Base-by-base conservation (phyloP, 1,140 invertebrate species). In the Micrasema longulum region DNA sequence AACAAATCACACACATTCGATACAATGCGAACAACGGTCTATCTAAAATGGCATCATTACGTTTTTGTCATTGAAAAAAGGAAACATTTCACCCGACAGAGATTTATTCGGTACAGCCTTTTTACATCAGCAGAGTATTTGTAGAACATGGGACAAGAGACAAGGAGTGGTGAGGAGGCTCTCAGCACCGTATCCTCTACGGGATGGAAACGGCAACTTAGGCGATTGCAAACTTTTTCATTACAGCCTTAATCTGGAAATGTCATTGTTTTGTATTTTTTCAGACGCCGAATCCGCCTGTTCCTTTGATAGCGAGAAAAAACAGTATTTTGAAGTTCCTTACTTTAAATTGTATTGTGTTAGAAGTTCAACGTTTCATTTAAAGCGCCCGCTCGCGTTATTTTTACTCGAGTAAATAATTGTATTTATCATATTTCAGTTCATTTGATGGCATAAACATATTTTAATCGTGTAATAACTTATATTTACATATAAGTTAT, bases 211-310 rank as follows among this genome's bases (percentile, higher is more conserved):
- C 38, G 22, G 43, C 36, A 64, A 64, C 60, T 64, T 48, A 18
- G 60, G 20, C 60, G 60, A 64, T 64, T 64, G 9, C 41, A 14
- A 64, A 64, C 60, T 64, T 64, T 64, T 64, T 64, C 60, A 64
- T 64, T 64, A 64, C 16, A 64, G 41, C 60, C 60, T 64, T 64
- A 64, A 64, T 64, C 60, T 63, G 60, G 60, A 35, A 64, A 48
- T 64, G 60, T 64, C 60, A 64, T 64, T 64, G 60, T 64, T 64
- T 64, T 47, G 22, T 64, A 64, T 64, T 64, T 64, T 64, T 47
- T 14, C 31, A 12, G 26, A 16, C 55, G 55, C 55, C 36, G 35
- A 52, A 20, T 52, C 9, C 23, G 50, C 23, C 36, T 12, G 55
- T 35, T 31, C 18, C 55, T 35, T 31, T 7, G 22, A 41, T 60